Base-by-base conservation (phyloP, 1,140 invertebrate genomes). In the Pseudoatta argentina region DNA sequence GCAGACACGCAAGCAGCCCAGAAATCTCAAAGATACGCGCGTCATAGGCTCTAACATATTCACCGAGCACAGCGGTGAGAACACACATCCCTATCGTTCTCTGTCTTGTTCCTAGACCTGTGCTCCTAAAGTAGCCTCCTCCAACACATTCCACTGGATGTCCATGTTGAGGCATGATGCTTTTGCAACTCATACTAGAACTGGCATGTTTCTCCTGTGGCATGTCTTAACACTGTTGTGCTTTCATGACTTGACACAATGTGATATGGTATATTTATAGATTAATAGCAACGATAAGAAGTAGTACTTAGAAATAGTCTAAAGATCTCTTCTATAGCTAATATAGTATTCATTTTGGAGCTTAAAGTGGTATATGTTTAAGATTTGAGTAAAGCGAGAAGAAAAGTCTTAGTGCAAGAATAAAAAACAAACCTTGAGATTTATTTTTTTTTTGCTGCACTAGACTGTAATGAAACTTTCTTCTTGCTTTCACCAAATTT, bases 41-140 rank as follows among this genome's bases (percentile, higher is more conserved):
- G 96, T 97, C 91, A 97, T 97, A 91, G 97, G 97, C 91, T 97
- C 97, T 76, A 98, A 98, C 95, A 98, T 98, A 93, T 98, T 98
- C 94, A 98, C 98, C 63, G 98, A 98, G 96, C 98, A 98, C 94
- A 98, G 97, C 95, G 98, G 98, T 98, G 95, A 95, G 95, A 51
- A 44, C 30, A 67, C 30, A 55, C 69, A 83, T 57, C 85, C 64
- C 78, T 89, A 81, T 76, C 59, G 69, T 64, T 71, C 75, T 66
- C 73, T 85, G 71, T 67, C 79, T 77, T 53, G 18, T 61, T 79
- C 79, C 48, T 51, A 14, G 12, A 51, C 14, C 48, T 51, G 57
- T 21, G 2, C 18, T 34, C 10, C 1, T n/a, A 18, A 30, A 66
- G 18, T 4, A 14, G 10, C 3, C 1, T 27, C 18, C 24, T 61